phyloP scores from a whole-genome alignment of 2,888 invertebrate genomes.

The Drosophila limbata region DNA sequence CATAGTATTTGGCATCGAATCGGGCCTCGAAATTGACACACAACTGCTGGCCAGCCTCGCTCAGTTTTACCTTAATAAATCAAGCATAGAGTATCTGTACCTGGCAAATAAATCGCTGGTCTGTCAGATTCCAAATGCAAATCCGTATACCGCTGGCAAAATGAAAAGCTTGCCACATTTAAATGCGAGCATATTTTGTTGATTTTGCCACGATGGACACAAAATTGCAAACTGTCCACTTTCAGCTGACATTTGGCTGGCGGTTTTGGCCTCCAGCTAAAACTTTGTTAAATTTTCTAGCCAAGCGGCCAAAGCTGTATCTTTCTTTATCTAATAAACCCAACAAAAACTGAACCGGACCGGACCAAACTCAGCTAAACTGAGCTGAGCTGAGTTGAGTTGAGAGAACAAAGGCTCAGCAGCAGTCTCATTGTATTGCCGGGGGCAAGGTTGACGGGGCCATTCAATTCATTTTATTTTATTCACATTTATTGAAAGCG shows the following conservation, averaged over 20 bases:
- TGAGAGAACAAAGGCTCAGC: slow-evolving; percentile 41
- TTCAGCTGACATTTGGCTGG: slow-evolving; percentile 68
- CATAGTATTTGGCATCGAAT: not conserved
- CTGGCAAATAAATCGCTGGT: not conserved
- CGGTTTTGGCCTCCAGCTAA: slow-evolving; percentile 49
- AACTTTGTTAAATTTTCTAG: slow-evolving; percentile 56
- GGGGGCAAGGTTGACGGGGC: slow-evolving; percentile 60
- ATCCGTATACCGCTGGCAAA: slow-evolving; percentile 37
- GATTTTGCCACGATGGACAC: slow-evolving; percentile 7
- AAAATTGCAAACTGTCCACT: slow-evolving; percentile 60
- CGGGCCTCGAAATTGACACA: slow-evolving; percentile 49
- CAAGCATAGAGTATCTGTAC: slow-evolving; percentile 59
- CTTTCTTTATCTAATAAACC: slow-evolving; percentile 62
- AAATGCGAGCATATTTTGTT: slow-evolving; percentile 36
- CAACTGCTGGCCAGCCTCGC: slow-evolving; percentile 45
- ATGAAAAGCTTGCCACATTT: slow-evolving; percentile 35
- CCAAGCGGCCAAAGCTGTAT: slow-evolving; percentile 29
- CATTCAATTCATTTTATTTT: slow-evolving; percentile 66
- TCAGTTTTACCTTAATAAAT: slow-evolving; percentile 63
- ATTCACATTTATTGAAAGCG: slow-evolving; percentile 74
- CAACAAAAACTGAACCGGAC: slow-evolving; percentile 4
- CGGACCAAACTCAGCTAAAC: too few relatives aligned
- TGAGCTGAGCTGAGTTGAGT: not conserved
- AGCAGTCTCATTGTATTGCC: slow-evolving; percentile 38
- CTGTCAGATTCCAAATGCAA: slow-evolving; percentile 57